Evolutionary conservation across 2,113 vertebrate genomes (phyloP), one percentile per base, ranked within the genome.

Genomic region (Eulacestoma nigropectus): DNA sequence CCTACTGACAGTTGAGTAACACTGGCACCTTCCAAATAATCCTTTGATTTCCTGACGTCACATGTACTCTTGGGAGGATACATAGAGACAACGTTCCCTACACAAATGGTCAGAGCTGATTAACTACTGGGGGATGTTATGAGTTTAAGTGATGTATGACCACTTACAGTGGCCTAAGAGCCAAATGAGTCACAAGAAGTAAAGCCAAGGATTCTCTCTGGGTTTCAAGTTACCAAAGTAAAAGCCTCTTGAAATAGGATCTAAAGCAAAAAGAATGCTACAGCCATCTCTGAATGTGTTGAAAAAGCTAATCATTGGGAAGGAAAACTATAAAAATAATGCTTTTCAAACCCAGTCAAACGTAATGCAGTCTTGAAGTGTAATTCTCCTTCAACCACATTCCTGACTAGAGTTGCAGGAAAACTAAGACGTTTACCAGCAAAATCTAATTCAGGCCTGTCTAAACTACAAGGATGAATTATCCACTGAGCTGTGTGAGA

Each of bases 201-300:
- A 81, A 90, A 84, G 32, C 44, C 27, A 90, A 95, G 26, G 74
- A 83, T 74, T 88, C 63, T 77, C 39, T 33, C 37, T 37, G 29
- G 49, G 78, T 91, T 94, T 96, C 75, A 80, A 50, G 63, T 87
- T 79, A 83, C 84, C 29, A 77, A 23, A 92, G 56, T 50, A 92
- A 95, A 95, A 94, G 57, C 27, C 42, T 76, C 52, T 80, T 55
- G 76, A 96, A 94, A 77, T 7, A 63, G 47, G n/a, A 84, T 75
- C 80, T 95, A 73, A 90, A 86, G 55, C 16, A 81, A 90, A 80
- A 69, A 70, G 19, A 68, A 72, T 3, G 3, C 5, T 22, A 74
- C 47, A 57, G 65, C 26, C 69, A 67, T 47, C 73, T 60, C 46
- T 90, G 46, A 77, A 50, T 84, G n/a, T 83, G 83, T 76, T 93